These are phyloP conservation scores for Melanostigma gelatinosum DNA, from an alignment of 2,113 vertebrate genomes.

Conservation along the genomic window DNA sequence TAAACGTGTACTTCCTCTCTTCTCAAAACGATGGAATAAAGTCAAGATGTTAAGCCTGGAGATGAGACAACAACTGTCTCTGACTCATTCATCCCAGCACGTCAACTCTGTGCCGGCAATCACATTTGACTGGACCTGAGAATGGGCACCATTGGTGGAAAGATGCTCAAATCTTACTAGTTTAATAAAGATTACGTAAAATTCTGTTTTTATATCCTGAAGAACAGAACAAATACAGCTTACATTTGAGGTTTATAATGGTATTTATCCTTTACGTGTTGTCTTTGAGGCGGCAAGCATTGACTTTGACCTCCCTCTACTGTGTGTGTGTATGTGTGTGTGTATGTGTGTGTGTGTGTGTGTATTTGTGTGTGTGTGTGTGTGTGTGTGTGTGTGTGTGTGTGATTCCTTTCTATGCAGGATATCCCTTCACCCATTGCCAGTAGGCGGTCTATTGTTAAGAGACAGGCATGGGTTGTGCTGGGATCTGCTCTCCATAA, in stretches of 20 bases:
- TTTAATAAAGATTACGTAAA: not conserved
- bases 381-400: conserved; percentile 51
- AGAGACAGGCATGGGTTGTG: conserved; percentile 61
- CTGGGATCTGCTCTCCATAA: conserved; percentile 52
- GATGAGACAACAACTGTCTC: conserved; percentile 13
- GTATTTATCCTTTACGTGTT: conserved; percentile 62
- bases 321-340: conserved; percentile 24
- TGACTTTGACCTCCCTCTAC: conserved; percentile 78
- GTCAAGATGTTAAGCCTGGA: conserved; percentile 50
- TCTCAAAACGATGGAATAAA: conserved; percentile 40
- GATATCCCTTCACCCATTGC: conserved; percentile 83
- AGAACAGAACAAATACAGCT: not conserved
- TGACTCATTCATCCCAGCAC: conserved; percentile 37
- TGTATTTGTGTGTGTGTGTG: too few relatives aligned
- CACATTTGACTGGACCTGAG: not conserved
- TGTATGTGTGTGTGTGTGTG: conserved; percentile 67
- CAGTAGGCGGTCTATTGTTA: conserved; percentile 84
- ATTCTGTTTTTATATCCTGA: not conserved
- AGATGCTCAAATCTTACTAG: not conserved
- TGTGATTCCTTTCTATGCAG: conserved; percentile 83
- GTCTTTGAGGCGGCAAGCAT: conserved; percentile 68
- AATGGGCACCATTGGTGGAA: not conserved
- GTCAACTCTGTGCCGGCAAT: conserved; percentile 15
- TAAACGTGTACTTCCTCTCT: conserved; percentile 33
- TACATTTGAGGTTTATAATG: not conserved